phyloP scores from a whole-genome alignment of 2,113 vertebrate species.

The Muntiacus muntjak region DNA sequence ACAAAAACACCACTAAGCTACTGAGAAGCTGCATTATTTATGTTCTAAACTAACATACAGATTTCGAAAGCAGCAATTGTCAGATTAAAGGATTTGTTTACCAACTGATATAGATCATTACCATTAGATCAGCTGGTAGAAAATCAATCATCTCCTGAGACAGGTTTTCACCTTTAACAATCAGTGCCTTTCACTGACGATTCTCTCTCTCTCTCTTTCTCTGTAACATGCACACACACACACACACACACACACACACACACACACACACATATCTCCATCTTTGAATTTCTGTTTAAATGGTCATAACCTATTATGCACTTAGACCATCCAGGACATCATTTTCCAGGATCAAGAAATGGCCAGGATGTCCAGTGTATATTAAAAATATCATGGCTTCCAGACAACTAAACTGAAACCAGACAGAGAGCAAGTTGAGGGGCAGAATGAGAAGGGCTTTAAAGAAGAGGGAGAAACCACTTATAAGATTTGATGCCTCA shows the following conservation, averaged over 20 bases:
- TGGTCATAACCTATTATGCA: not conserved
- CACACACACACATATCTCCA: too few species aligned
- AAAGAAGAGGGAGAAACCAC: not conserved
- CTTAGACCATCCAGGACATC: not conserved
- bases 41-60: not conserved
- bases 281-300: not conserved
- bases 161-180: not conserved
- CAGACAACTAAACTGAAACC: not conserved
- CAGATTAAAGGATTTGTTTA: not conserved
- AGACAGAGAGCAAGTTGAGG: not conserved
- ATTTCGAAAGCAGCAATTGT: not conserved
- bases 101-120: not conserved
- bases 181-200: not conserved
- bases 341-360: not conserved
- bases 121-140: not conserved
- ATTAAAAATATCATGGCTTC: not conserved
- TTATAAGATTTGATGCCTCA: not conserved
- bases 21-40: accelerated
- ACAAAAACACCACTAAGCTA: not conserved
- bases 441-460: not conserved
- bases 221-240: not conserved
- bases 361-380: accelerated
- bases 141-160: not conserved
- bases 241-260: too few species aligned
- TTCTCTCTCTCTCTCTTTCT: not conserved